Base-by-base conservation (phyloP, 2,113 vertebrate genomes). In the Suncus etruscus region DNA sequence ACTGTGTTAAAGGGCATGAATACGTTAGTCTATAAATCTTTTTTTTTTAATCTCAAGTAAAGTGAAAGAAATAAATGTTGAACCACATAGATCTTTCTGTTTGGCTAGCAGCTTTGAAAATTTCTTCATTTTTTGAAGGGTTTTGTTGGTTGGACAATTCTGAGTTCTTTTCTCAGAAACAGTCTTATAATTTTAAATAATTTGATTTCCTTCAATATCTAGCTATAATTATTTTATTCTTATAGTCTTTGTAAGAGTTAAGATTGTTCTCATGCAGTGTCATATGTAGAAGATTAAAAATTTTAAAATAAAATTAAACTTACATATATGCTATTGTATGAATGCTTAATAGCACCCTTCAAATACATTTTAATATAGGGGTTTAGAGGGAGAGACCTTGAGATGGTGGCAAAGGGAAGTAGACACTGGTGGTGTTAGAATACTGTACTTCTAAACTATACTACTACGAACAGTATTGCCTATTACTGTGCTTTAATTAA, bases 21-120 rank as follows among this genome's bases (percentile, higher is more conserved):
- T 16, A 54, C 54, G 12, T 16, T 54, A 76, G 68, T 65, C 58
- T 47, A 66, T n/a, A 73, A 50, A 72, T 73, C 6, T 61, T 69
- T 48, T 3, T 68, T 14, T 14, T 16, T 54, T 54, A 70, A 68
- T 27, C 1, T 14, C 25, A 6, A 80, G 54, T 22, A 15, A 89
- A 93, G 73, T 80, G 27, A 72, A 1, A 54, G 65, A 31, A 87
- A 72, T 92, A 51, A 86, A 63, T 66, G 18, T 32, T 91, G 50
- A 91, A 11, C 25, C 61, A 47, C 47, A 61, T 22, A 27, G 69
- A 27, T 8, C 14, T 72, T 86, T 54, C 22, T 81, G 5, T 78
- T 66, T 75, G 29, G 20, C 77, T 16, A 0, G 65, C 58, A 22
- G 3, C 31, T 65, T 80, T 89, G 31, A 2, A 51, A 25, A 70